Evolutionary conservation across 1,140 invertebrate genomes (phyloP).

Genomic region (Hylaeus volcanicus): DNA sequence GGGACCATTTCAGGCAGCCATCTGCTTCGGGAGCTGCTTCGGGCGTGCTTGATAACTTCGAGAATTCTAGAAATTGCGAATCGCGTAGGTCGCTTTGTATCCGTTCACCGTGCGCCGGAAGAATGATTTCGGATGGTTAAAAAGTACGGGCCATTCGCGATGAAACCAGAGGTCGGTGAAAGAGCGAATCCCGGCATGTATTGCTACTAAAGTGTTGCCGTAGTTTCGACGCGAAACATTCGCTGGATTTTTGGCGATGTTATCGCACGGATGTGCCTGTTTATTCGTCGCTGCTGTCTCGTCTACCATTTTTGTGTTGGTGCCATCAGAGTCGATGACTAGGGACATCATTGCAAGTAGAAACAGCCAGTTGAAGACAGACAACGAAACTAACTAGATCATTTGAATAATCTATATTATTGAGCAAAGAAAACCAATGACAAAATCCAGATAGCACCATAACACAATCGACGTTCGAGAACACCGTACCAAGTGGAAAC

Average conservation of each 20-base stretch:
- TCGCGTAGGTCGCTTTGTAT: conserved; percentile 33
- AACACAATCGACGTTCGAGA: no score
- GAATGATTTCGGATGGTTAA: conserved; percentile 30
- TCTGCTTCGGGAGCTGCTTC: neutral
- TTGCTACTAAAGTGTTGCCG: conserved; percentile 24
- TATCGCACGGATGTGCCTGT: neutral
- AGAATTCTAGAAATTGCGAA: conserved; percentile 39
- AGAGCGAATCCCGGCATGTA: conserved; percentile 9
- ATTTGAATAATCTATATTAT: no score
- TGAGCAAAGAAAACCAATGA: no score
- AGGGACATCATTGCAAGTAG: no score
- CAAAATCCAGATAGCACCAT: no score
- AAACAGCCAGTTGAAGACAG: no score
- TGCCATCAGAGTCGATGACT: no score
- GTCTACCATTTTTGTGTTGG: no score
- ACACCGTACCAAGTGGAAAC: no score
- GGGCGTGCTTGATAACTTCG: conserved; percentile 26
- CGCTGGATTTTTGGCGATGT: conserved; percentile 8
- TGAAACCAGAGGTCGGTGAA: conserved; percentile 1
- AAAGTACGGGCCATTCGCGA: neutral
- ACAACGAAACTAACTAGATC: no score
- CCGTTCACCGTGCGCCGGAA: conserved; percentile 11
- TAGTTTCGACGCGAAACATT: neutral
- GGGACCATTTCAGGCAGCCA: neutral
- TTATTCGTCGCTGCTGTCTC: no score